phyloP scores from a whole-genome alignment of 2,113 vertebrate genomes.

The Ornithorhynchus anatinus region DNA sequence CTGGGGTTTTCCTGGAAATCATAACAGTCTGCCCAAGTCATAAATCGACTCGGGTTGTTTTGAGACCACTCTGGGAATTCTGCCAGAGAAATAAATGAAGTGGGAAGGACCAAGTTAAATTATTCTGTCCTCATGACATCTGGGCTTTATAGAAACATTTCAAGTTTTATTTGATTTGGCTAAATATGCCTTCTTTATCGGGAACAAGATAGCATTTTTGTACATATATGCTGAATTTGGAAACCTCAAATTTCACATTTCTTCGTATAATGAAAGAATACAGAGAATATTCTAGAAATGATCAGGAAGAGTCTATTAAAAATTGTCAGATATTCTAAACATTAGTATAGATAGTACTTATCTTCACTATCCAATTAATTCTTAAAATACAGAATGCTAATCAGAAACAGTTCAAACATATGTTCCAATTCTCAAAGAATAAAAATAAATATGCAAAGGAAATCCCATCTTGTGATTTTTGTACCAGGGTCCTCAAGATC shows the following conservation, averaged over 20 bases:
- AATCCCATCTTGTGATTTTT: neutral
- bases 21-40: slow-evolving; percentile 9
- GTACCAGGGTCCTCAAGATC: neutral
- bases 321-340: neutral
- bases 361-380: neutral
- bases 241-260: slow-evolving; percentile 27
- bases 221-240: slow-evolving; percentile 19
- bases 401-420: neutral
- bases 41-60: slow-evolving; percentile 28
- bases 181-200: slow-evolving; percentile 31
- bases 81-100: slow-evolving; percentile 52
- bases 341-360: neutral
- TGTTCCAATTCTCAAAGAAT: neutral
- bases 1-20: slow-evolving; percentile 43
- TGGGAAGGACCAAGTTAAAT: slow-evolving; percentile 32
- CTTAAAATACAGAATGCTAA: neutral
- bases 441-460: neutral
- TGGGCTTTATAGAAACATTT: slow-evolving; percentile 39
- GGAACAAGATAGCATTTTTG: neutral
- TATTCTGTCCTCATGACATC: slow-evolving; percentile 19
- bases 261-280: slow-evolving; percentile 19
- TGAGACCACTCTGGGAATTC: slow-evolving; percentile 43
- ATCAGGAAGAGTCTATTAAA: neutral
- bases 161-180: slow-evolving; percentile 34
- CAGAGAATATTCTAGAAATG: neutral